Evolutionary conservation across 1,140 invertebrate genomes (phyloP).

Genomic region (Phortica variegata): DNA sequence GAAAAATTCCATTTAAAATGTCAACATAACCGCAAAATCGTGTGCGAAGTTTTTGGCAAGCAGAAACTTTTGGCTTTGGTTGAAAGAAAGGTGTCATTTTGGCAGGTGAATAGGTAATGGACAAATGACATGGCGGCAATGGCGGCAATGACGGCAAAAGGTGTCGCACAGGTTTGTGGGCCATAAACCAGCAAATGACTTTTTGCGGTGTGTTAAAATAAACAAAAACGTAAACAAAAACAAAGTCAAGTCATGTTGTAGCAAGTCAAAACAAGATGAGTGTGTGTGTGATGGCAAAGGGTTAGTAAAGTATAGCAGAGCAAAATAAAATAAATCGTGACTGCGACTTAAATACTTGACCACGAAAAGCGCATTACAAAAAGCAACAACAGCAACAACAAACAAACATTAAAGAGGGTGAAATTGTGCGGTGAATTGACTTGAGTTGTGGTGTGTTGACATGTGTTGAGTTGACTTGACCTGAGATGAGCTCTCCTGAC

Average conservation of each 20-base stretch:
- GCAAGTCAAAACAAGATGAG: slow-evolving; percentile 27
- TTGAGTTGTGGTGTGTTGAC: too few relatives aligned
- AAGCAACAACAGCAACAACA: slow-evolving; percentile 23
- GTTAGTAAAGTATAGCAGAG: too few relatives aligned
- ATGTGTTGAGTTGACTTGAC: too few relatives aligned
- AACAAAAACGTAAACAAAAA: slow-evolving; percentile 28
- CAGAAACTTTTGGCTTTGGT: too few relatives aligned
- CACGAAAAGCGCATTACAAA: slow-evolving; percentile 52
- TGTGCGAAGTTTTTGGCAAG: slow-evolving; percentile 37
- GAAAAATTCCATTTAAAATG: slow-evolving; percentile 53
- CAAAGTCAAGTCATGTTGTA: slow-evolving; percentile 25
- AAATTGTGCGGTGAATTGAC: too few relatives aligned
- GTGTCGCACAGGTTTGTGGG: background rate
- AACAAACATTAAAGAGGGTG: too few relatives aligned
- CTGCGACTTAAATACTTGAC: slow-evolving; percentile 47
- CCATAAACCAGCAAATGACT: slow-evolving; percentile 31
- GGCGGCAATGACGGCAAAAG: too few relatives aligned
- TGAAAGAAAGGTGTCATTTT: slow-evolving; percentile 47
- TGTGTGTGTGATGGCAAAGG: slow-evolving; percentile 9
- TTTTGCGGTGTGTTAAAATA: slow-evolving; percentile 30
- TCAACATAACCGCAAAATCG: slow-evolving; percentile 52
- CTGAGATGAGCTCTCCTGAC: too few relatives aligned
- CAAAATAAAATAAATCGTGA: too few relatives aligned
- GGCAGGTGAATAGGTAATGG: too few relatives aligned
- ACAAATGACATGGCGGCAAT: too few relatives aligned